Evolutionary conservation across 2,113 vertebrate genomes (phyloP), one percentile per base, ranked within the genome.

Genomic region (Tautogolabrus adspersus): DNA sequence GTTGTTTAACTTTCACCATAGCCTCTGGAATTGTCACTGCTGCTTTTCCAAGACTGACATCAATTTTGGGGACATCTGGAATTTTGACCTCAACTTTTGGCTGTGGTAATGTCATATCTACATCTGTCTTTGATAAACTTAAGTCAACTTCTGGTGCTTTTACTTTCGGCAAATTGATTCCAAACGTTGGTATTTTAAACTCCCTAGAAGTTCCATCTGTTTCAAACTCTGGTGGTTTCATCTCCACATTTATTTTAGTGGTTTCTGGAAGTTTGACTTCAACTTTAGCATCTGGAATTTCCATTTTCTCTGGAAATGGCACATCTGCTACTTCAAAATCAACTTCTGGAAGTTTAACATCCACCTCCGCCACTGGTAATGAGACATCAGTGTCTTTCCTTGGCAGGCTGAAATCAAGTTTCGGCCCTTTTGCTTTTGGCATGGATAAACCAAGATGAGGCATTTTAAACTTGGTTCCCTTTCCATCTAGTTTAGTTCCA

Each of bases 161-260:
- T 2, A 64, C 15, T 61, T 77, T 77, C 11, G 88, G 78, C 66
- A 84, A 18, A 69, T 12, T 30, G 0, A 81, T 59, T 11, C 77
- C 81, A 64, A 87, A 72, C 21, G 66, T 72, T 34, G 85, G 85
- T 40, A 88, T 72, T 52, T 85, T 85, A 19, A 85, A 83, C 42
- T 83, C 76, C 42, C 11, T 1, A 62, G 8, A 37, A 62, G n/a
- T 1, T 22, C 5, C 44, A 16, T 63, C 61, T 16, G 11, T 12
- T 23, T 46, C 38, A 9, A 22, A 44, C 42, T 46, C 18, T 22
- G 11, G 6, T 46, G 61, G 61, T 16, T 40, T 46, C 9, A n/a
- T 61, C 6, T 38, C 19, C 18, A 61, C 19, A 11, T n/a, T 21
- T 4, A 37, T 9, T 12, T 18, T 2, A 59, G 57, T 9, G 13